These are phyloP conservation scores for Malachius bipustulatus DNA, from an alignment of 2,888 invertebrate genomes.

Conservation along the genomic window DNA sequence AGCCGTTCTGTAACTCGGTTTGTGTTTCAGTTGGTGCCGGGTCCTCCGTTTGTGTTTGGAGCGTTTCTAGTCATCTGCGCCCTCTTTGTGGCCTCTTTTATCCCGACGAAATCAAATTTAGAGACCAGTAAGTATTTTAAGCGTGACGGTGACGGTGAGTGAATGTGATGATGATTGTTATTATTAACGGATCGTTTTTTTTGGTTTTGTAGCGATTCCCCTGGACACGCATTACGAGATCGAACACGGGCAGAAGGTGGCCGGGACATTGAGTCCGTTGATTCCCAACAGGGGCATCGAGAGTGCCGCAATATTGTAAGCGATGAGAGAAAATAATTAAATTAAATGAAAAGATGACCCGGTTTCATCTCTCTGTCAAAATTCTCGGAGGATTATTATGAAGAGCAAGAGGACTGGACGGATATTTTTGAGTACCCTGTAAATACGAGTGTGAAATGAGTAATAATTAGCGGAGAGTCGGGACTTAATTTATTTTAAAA, in stretches of 20 bases:
- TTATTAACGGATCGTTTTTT: conserved; percentile 1
- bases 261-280: conserved; percentile 65
- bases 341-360: too few relatives aligned
- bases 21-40: conserved; percentile 66
- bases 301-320: conserved; percentile 34
- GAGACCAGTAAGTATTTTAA: conserved; percentile 48
- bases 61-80: conserved; percentile 94
- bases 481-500: too few relatives aligned
- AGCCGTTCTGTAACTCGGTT: conserved; percentile 9
- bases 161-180: too few relatives aligned
- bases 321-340: conserved; percentile 1
- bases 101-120: conserved; percentile 43
- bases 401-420: too few relatives aligned
- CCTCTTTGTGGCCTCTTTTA: conserved; percentile 80
- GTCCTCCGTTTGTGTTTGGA: conserved; percentile 97
- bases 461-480: too few relatives aligned
- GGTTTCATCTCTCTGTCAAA: too few relatives aligned
- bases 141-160: too few relatives aligned
- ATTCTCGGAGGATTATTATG: too few relatives aligned
- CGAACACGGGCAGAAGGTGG: conserved; percentile 64
- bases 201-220: conserved; percentile 46
- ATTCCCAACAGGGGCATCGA: conserved; percentile 42
- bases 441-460: too few relatives aligned
- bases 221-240: conserved; percentile 72
- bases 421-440: too few relatives aligned